phyloP scores from a whole-genome alignment of 2,888 invertebrate species.

The Drosophila testacea region DNA sequence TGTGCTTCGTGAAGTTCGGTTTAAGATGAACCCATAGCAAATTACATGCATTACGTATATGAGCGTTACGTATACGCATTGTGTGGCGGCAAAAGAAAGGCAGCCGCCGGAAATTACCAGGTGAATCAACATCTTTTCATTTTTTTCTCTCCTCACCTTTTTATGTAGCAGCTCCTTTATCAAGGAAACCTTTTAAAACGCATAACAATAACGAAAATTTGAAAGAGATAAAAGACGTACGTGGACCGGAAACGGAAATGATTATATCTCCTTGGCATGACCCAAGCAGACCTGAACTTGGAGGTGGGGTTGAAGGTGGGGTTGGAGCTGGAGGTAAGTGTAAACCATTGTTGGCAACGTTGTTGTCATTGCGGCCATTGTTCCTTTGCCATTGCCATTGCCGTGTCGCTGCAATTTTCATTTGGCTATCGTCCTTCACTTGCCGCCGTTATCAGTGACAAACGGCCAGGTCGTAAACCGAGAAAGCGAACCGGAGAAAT shows the following conservation, averaged over 20 bases:
- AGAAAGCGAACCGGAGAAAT: slow-evolving; percentile 43
- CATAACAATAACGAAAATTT: slow-evolving; percentile 78
- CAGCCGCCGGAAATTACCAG: slow-evolving; percentile 73
- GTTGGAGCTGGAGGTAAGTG: slow-evolving; percentile 9
- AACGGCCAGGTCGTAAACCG: slow-evolving; percentile 75
- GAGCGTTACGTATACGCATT: slow-evolving; percentile 29
- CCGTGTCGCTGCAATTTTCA: slow-evolving; percentile 67
- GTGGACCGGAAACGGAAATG: slow-evolving; percentile 78
- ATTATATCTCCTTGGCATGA: slow-evolving; percentile 71
- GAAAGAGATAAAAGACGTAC: slow-evolving; percentile 77
- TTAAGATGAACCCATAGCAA: slow-evolving; percentile 41
- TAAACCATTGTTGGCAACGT: slow-evolving; percentile 38
- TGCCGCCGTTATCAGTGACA: slow-evolving; percentile 74
- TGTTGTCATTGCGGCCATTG: slow-evolving; percentile 75
- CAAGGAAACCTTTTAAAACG: slow-evolving; percentile 75
- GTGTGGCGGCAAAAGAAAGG: slow-evolving; percentile 39
- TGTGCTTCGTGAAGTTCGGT: slow-evolving; percentile 6
- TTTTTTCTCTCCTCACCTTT: slow-evolving; percentile 30
- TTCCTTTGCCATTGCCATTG: slow-evolving; percentile 54
- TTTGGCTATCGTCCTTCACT: slow-evolving; percentile 50
- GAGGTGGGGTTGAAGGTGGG: slow-evolving; percentile 8
- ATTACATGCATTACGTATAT: slow-evolving; percentile 52
- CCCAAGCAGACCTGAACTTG: slow-evolving; percentile 1
- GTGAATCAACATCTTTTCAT: slow-evolving; percentile 69
- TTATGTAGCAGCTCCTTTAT: slow-evolving; percentile 52